phyloP scores from a whole-genome alignment of 2,888 invertebrate species.

The Xylota sylvarum region DNA sequence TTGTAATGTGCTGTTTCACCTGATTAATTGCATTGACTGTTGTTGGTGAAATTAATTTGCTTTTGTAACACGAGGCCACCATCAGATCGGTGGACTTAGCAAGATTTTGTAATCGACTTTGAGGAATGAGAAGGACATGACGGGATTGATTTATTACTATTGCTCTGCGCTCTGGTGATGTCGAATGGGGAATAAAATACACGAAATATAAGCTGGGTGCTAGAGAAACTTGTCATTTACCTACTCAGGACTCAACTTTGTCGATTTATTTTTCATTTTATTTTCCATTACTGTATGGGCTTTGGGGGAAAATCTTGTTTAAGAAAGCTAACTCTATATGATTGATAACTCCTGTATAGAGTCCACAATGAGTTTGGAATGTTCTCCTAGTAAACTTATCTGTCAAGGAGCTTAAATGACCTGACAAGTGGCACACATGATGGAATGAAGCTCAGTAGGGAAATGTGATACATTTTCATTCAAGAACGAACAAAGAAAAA shows the following conservation, averaged over 20 bases:
- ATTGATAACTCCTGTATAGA: slow-evolving; percentile 17
- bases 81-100: neutral
- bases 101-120: neutral
- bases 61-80: slow-evolving; percentile 22
- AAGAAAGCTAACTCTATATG: slow-evolving; percentile 1
- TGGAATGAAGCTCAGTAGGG: neutral
- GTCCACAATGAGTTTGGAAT: neutral
- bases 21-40: slow-evolving; percentile 68
- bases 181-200: neutral
- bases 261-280: neutral
- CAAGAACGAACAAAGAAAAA: neutral
- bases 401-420: neutral
- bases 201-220: neutral
- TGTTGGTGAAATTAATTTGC: slow-evolving; percentile 53
- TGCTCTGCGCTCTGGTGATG: slow-evolving; percentile 8
- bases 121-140: neutral
- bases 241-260: neutral
- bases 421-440: slow-evolving; percentile 11
- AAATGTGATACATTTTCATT: neutral
- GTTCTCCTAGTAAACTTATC: neutral
- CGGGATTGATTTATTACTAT: slow-evolving; percentile 54
- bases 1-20: slow-evolving; percentile 57
- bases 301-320: slow-evolving; percentile 2
- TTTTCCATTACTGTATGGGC: neutral
- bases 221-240: neutral